Conservation (phyloP, 23 tunicate species). For the Ciona savignyi region DNA sequence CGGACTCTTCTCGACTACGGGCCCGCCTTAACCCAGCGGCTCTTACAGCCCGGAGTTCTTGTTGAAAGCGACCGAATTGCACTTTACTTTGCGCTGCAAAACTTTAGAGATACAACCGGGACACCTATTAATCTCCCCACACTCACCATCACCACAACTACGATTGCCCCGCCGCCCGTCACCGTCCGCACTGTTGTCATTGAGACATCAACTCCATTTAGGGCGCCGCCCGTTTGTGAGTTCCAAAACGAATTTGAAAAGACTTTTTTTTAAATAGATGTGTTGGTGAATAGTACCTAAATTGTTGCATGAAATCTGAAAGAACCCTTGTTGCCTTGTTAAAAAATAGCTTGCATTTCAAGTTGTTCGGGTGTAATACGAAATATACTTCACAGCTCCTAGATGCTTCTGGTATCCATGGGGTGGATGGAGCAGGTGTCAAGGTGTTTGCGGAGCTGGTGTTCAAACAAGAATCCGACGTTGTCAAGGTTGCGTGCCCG, state of each 20-base stretch:
- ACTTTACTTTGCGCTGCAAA: neutral
- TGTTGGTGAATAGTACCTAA: no score
- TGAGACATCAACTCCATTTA: no score
- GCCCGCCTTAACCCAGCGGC: neutral
- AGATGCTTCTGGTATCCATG: constrained; percentile 64
- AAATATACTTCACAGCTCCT: neutral
- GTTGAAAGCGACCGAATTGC: neutral
- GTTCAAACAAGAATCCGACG: constrained; percentile 66
- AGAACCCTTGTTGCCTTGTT: no score
- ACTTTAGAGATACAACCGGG: neutral
- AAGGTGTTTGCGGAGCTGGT: constrained; percentile 63
- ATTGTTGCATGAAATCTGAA: no score
- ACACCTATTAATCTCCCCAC: neutral
- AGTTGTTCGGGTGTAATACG: no score
- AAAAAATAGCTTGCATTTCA: no score
- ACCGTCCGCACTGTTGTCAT: no score
- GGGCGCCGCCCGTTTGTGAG: no score
- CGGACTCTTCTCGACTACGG: neutral
- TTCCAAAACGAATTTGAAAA: no score
- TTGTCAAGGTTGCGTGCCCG: constrained; percentile 83
- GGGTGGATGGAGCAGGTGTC: constrained; percentile 91
- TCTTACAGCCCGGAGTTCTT: neutral
- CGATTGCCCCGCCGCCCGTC: neutral
- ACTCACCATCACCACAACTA: neutral
- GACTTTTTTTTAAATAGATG: no score